These are phyloP conservation scores for Parambassis ranga DNA, from an alignment of 2,797 vertebrate genomes.

Conservation along the genomic window DNA sequence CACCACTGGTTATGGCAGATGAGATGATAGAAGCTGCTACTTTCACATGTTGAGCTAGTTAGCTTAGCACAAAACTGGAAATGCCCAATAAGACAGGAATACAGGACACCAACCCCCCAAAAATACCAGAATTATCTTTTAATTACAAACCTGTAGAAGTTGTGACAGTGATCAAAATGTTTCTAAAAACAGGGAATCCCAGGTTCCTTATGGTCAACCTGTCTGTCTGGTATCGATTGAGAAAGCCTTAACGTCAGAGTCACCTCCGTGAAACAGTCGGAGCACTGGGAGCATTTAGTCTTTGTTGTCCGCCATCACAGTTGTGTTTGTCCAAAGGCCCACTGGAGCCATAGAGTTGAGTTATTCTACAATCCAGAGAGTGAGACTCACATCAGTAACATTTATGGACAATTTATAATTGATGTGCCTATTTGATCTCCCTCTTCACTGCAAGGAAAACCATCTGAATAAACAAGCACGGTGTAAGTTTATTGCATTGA, in stretches of 20 bases:
- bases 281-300: conserved; percentile 55
- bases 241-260: conserved; percentile 17
- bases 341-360: conserved; percentile 74
- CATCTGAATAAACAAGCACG: conserved; percentile 83
- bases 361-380: conserved; percentile 74
- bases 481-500: conserved; percentile 77
- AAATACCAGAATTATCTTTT: no score
- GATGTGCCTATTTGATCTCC: conserved; percentile 80
- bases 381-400: conserved; percentile 77
- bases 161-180: no score
- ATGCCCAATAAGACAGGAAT: no score
- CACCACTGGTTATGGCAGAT: no score
- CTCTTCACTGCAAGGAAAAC: conserved; percentile 71
- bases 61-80: neutral
- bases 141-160: no score
- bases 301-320: conserved; percentile 70
- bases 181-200: neutral
- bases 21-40: neutral
- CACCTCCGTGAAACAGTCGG: conserved; percentile 25
- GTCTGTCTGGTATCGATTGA: conserved; percentile 41
- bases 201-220: neutral
- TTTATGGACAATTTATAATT: conserved; percentile 79
- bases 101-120: no score
- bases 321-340: conserved; percentile 76
- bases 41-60: neutral